phyloP scores from a whole-genome alignment of 1,140 invertebrate genomes.

The Drosophila ananassae region DNA sequence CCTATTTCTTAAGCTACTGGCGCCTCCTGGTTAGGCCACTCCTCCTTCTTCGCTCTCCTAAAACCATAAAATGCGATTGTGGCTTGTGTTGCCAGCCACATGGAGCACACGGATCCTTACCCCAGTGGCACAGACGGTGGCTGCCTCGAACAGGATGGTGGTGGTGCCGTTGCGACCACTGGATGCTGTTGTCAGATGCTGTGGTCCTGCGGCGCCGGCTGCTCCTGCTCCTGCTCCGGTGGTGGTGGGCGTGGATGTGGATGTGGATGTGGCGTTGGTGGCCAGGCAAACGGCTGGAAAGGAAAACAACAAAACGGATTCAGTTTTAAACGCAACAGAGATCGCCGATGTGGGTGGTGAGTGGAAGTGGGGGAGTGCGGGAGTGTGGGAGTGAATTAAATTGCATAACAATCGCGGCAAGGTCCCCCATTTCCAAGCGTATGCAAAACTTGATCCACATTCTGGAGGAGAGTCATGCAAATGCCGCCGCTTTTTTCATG shows the following conservation, averaged over 20 bases:
- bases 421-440: conserved; percentile 17
- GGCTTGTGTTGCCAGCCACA: neutral
- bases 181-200: conserved; percentile 11
- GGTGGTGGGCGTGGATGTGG: conserved; percentile 16
- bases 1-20: no score
- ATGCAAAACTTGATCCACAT: conserved; percentile 62
- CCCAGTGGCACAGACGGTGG: conserved; percentile 56
- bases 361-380: neutral
- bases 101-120: conserved; percentile 21
- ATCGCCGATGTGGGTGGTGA: no score
- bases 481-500: conserved; percentile 7
- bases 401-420: conserved; percentile 47
- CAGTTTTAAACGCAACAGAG: no score
- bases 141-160: conserved; percentile 60
- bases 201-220: conserved; percentile 3
- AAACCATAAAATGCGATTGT: neutral
- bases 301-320: conserved; percentile 11
- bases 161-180: conserved; percentile 44
- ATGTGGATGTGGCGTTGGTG: conserved; percentile 52
- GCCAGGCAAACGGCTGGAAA: conserved; percentile 58
- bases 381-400: neutral
- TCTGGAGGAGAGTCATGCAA: neutral
- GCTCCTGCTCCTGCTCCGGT: conserved; percentile 14
- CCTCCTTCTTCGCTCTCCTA: no score
- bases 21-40: no score